These are phyloP conservation scores for Anomalospiza imberbis DNA, from an alignment of 2,797 vertebrate genomes.

Conservation along the genomic window DNA sequence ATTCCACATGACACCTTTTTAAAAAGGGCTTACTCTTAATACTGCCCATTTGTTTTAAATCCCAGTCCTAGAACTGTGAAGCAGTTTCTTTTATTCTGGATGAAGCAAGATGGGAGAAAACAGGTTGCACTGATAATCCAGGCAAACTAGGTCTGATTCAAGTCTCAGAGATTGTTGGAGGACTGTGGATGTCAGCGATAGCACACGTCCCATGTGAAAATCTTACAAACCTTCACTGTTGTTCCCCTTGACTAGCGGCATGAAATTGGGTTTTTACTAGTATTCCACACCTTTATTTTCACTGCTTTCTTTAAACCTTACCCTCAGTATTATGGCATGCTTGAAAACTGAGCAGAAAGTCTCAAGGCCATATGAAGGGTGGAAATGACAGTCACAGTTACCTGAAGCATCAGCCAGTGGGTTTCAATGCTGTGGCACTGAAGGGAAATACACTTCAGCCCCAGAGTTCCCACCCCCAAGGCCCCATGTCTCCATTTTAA, in stretches of 20 bases:
- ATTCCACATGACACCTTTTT: background rate
- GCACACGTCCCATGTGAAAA: background rate
- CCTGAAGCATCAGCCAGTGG: background rate
- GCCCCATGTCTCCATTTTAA: background rate
- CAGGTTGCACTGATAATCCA: background rate
- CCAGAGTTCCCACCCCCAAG: background rate
- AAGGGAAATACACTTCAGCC: conserved; percentile 8
- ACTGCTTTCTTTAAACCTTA: background rate
- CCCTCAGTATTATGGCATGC: background rate
- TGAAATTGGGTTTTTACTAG: background rate
- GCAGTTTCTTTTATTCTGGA: background rate
- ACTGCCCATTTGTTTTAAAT: background rate
- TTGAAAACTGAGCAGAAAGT: background rate
- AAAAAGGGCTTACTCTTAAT: background rate
- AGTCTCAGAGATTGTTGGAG: background rate
- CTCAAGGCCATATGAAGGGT: rapidly evolving
- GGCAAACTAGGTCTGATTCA: background rate
- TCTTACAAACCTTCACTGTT: background rate
- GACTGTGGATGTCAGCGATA: background rate
- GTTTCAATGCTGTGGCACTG: background rate
- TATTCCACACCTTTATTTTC: background rate
- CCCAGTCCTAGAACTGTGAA: background rate
- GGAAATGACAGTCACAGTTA: background rate
- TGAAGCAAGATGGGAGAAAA: background rate
- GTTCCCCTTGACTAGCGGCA: background rate